phyloP scores from a whole-genome alignment of 2,888 invertebrate species.

The Eupithecia dodoneata region DNA sequence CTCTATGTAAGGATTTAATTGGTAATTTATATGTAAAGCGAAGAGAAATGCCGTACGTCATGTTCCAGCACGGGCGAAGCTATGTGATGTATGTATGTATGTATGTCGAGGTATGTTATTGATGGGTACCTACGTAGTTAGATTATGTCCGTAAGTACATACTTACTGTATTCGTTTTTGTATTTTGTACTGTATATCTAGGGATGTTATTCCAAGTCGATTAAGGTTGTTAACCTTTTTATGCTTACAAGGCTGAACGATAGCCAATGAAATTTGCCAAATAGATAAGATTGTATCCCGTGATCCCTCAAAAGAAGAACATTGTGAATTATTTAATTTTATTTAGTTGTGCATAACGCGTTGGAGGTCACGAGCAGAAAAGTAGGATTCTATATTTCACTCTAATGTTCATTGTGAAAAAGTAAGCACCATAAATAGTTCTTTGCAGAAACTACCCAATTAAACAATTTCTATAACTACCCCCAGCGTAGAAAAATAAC shows the following conservation, averaged over 20 bases:
- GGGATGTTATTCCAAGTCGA: no score
- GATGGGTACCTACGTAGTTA: neutral
- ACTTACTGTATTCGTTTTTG: neutral
- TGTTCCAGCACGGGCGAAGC: conserved; percentile 4
- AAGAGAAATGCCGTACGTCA: conserved; percentile 50
- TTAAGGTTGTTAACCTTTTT: neutral
- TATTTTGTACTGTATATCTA: no score
- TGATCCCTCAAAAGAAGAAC: neutral
- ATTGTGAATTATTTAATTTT: no score
- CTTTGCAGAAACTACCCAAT: neutral
- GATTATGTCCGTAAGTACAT: neutral
- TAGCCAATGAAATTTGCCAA: neutral
- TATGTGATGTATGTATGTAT: conserved; percentile 1
- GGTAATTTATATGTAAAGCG: conserved; percentile 82
- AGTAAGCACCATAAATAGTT: neutral
- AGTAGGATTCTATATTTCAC: neutral
- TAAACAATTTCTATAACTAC: neutral
- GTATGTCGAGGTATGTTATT: neutral
- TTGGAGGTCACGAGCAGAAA: neutral
- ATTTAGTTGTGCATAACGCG: no score
- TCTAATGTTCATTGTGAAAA: neutral
- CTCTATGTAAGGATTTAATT: conserved; percentile 59
- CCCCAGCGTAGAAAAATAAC: conserved; percentile 5
- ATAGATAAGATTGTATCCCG: neutral
- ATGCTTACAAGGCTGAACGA: neutral